Base-by-base conservation (phyloP, 2,888 invertebrate genomes). In the Criorhina ranunculi region DNA sequence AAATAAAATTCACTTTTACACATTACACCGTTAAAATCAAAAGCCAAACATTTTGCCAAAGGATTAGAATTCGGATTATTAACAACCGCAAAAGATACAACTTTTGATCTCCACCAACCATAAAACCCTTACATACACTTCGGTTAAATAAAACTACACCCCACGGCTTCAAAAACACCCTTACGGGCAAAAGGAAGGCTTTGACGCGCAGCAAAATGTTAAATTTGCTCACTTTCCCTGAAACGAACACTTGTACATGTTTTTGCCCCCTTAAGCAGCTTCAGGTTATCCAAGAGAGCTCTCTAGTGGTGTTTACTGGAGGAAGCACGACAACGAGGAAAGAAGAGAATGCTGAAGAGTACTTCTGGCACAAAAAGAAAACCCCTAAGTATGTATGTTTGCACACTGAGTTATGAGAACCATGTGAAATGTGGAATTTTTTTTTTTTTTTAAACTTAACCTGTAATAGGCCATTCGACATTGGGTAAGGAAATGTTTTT, bases 171-270 rank as follows among this genome's bases (percentile, higher is more conserved):
- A 29, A 59, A 33, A 29, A 59, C 24, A 31, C 40, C 46, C 57
- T 66, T 46, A 31, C 3, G 5, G 49, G 55, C 44, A 24, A 57
- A 19, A 9, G 33, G 19, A 49, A 29, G 46, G 64, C 46, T 24
- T 57, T 15, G 19, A 31, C 15, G 40, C 17, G 15, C 29, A 31
- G 19, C 55, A 37, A 64, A 55, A 53, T 67, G 60, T 19, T 69
- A 60, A 77, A 77, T 69, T 77, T 77, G 77, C 67, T 77, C 67
- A 60, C 70, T 77, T 70, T 69, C 35, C 24, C 12, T 55, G 46
- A 73, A 67, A 73, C 51, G 72, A 77, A 73, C 67, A 66, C 55
- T 72, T 62, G 29, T 62, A 15, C 19, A 33, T 55, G n/a, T 44
- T 59, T 59, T 73, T 60, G 37, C 60, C 11, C 55, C 46, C 11